These are phyloP conservation scores for Brienomyrus longianalis DNA, from an alignment of 2,113 vertebrate species.

Conservation along the genomic window DNA sequence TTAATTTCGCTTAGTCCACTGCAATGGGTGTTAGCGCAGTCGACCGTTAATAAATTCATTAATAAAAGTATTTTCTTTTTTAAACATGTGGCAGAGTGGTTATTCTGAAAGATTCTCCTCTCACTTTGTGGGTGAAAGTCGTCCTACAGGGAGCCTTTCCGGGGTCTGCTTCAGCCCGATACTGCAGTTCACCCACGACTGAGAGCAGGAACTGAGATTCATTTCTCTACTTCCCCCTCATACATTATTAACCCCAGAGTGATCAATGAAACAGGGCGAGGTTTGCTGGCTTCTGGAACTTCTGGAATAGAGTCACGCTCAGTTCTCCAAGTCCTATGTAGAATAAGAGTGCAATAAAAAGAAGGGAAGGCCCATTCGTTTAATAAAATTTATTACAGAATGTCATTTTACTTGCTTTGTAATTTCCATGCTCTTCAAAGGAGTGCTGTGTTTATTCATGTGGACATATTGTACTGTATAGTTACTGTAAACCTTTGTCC, in stretches of 20 bases:
- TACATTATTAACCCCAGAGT: not conserved
- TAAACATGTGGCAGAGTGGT: not conserved
- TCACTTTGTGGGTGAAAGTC: not conserved
- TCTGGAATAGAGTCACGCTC: not conserved
- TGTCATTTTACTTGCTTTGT: not conserved
- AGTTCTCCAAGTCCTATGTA: not conserved
- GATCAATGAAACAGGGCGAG: not conserved
- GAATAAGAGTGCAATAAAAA: not conserved
- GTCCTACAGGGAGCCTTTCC: not conserved
- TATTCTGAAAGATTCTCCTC: not conserved
- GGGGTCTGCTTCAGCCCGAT: not conserved
- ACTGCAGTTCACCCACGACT: too few species aligned
- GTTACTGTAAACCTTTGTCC: not conserved
- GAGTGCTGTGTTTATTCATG: not conserved
- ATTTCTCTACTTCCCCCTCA: not conserved
- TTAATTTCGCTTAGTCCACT: constrained; percentile 40
- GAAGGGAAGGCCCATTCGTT: not conserved
- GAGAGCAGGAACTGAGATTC: not conserved
- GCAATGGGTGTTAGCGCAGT: not conserved
- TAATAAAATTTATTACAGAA: not conserved
- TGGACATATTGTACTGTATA: not conserved
- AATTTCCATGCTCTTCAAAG: not conserved
- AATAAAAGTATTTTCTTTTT: not conserved
- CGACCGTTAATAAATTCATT: not conserved
- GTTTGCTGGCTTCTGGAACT: not conserved